Percentiles rank a stretch among this genome's conserved stretches.
These are phyloP conservation scores for Nothobranchius furzeri DNA, from an alignment of 2,113 vertebrate species.

Conservation along the genomic window DNA sequence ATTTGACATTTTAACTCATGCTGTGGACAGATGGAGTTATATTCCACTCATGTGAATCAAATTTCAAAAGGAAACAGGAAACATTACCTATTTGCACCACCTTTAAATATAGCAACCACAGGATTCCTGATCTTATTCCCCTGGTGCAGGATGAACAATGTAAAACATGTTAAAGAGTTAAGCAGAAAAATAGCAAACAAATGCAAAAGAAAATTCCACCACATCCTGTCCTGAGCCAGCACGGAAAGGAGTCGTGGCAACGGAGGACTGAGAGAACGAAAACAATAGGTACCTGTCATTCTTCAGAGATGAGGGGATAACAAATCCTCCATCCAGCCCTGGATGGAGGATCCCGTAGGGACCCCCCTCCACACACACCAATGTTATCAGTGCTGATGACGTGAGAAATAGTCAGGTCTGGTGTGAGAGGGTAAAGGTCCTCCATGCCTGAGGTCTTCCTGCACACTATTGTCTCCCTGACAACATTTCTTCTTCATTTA, in stretches of 20 bases:
- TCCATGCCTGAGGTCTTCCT: constrained; percentile 71
- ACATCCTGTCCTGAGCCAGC: constrained; percentile 58
- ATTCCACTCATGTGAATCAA: background rate
- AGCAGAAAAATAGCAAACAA: constrained; percentile 43
- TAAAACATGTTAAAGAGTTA: constrained; percentile 33
- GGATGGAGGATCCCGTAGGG: constrained; percentile 14
- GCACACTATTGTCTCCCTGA: constrained; percentile 73
- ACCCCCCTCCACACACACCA: background rate
- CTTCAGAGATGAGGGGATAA: constrained; percentile 70
- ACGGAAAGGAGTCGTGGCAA: constrained; percentile 65
- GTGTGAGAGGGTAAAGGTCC: constrained; percentile 71
- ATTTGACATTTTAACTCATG: background rate
- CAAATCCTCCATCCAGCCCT: constrained; percentile 69
- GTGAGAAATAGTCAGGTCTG: constrained; percentile 45
- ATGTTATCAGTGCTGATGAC: constrained; percentile 65
- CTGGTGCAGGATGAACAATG: constrained; percentile 47
- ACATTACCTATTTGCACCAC: constrained; percentile 4
- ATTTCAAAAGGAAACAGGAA: constrained; percentile 24
- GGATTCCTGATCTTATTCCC: constrained; percentile 28
- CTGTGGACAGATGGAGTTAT: background rate
- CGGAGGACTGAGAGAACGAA: constrained; percentile 58
- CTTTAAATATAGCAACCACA: constrained; percentile 44
- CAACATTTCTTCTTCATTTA: constrained; percentile 71
- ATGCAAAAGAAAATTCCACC: constrained; percentile 26
- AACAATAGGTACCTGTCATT: constrained; percentile 79